Conservation (phyloP, 2,113 vertebrate species). For the Silurus glanis region DNA sequence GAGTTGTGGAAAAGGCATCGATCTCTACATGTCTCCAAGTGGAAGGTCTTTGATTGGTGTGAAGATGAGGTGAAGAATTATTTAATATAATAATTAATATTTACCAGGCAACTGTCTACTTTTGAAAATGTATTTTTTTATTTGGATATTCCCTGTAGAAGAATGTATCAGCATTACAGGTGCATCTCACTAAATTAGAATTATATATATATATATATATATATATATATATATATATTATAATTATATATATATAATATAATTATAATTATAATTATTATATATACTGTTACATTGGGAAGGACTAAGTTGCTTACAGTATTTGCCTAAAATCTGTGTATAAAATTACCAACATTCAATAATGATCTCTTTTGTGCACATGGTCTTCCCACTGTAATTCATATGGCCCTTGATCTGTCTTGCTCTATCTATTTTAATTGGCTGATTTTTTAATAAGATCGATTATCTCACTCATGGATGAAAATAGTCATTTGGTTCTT, state of each 20-base stretch:
- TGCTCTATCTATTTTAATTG: neutral
- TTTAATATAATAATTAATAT: neutral
- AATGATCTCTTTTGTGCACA: neutral
- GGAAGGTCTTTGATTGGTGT: conserved; percentile 86
- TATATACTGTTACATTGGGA: too few species aligned
- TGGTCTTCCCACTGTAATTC: neutral
- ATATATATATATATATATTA: too few species aligned
- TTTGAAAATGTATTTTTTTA: neutral
- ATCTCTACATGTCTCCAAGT: conserved; percentile 72
- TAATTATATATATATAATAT: too few species aligned
- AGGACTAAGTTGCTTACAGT: neutral
- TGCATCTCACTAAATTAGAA: too few species aligned
- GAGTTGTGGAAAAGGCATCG: conserved; percentile 89
- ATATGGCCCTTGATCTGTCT: neutral
- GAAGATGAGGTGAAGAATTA: conserved; percentile 81
- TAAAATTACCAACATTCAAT: neutral
- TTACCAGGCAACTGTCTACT: neutral
- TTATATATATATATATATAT: too few species aligned
- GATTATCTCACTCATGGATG: neutral
- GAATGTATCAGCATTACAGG: neutral
- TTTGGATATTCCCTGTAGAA: neutral
- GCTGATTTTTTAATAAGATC: neutral
- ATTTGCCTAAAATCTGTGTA: neutral
- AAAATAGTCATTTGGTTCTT: neutral
- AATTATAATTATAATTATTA: too few species aligned